Conservation (phyloP, 2,797 vertebrate species). For the Chaetophractus vellerosus region DNA sequence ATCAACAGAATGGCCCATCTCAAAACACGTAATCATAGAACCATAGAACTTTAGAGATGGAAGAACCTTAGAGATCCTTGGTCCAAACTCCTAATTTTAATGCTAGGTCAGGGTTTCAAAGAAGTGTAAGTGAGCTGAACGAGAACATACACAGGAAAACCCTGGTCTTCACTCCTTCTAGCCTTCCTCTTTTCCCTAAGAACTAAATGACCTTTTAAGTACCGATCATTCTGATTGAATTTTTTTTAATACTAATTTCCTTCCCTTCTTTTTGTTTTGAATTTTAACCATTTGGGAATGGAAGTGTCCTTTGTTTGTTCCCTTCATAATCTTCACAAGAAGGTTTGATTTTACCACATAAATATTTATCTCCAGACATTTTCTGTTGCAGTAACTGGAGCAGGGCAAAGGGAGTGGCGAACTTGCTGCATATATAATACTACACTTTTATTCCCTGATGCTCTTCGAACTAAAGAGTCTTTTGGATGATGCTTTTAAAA, state of each 20-base stretch:
- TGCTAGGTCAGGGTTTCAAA: conserved; percentile 11
- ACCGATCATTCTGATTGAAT: background rate
- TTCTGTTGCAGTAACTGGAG: conserved; percentile 29
- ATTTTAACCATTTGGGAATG: background rate
- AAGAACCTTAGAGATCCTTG: conserved; percentile 47
- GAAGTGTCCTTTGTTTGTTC: conserved; percentile 25
- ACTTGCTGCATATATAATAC: background rate
- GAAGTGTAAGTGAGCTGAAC: background rate
- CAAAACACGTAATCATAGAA: conserved; percentile 70
- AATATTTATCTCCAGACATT: conserved; percentile 12
- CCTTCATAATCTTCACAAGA: background rate
- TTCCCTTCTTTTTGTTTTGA: conserved; percentile 43
- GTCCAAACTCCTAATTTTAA: conserved; percentile 19
- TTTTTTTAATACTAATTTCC: background rate
- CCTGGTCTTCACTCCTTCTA: background rate
- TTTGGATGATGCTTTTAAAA: conserved; percentile 58
- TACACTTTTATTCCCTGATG: conserved; percentile 10
- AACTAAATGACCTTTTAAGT: background rate
- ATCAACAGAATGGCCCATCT: conserved; percentile 71
- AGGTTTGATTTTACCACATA: background rate
- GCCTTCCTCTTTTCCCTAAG: background rate
- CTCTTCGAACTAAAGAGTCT: conserved; percentile 51
- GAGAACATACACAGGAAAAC: background rate
- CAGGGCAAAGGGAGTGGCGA: conserved; percentile 51
- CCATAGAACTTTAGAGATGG: conserved; percentile 70